Evolutionary conservation across 2,888 invertebrate species (phyloP).

Genomic region (Drosophila meridionalis): DNA sequence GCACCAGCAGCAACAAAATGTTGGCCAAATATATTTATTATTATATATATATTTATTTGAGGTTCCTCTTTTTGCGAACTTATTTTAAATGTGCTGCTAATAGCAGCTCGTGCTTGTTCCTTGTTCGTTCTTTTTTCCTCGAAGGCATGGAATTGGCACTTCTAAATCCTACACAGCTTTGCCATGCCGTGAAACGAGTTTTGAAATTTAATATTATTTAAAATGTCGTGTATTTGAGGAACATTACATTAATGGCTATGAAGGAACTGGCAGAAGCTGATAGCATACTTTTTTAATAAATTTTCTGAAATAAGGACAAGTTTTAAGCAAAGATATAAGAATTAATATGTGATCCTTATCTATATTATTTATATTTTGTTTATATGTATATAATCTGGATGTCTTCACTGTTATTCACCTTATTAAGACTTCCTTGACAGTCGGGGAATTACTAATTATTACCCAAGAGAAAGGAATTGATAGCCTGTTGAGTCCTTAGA

Average conservation of each 20-base stretch:
- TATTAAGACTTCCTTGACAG: no score
- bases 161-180: not conserved
- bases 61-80: constrained; percentile 25
- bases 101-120: constrained; percentile 46
- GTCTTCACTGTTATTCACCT: not conserved
- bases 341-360: no score
- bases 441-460: no score
- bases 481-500: not conserved
- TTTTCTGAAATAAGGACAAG: no score
- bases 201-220: not conserved
- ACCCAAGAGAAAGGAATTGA: no score
- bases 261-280: not conserved
- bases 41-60: constrained; percentile 32
- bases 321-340: no score
- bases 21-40: constrained; percentile 70
- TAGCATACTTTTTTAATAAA: not conserved
- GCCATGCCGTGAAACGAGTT: not conserved
- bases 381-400: not conserved
- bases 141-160: not conserved
- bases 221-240: not conserved
- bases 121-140: not conserved
- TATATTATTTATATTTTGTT: no score
- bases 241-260: not conserved
- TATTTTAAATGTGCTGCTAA: constrained; percentile 65
- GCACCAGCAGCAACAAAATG: constrained; percentile 48